Evolutionary conservation across 1,140 invertebrate species (phyloP).

Genomic region (Psilanteris sp.): DNA sequence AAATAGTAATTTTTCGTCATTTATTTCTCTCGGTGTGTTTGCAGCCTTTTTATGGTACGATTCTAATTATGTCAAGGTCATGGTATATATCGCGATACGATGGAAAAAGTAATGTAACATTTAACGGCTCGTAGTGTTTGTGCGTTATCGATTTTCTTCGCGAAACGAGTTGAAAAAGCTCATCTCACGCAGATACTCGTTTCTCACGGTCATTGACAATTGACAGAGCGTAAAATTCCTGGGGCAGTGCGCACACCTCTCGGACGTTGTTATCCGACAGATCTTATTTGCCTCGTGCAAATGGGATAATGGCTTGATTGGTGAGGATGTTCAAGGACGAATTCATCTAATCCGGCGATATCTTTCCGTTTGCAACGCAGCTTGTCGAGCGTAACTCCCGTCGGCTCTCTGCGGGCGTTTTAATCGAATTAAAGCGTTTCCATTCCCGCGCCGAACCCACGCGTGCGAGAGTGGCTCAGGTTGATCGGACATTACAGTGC

Average conservation of each 20-base stretch:
- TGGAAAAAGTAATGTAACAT: too few relatives aligned
- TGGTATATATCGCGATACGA: too few relatives aligned
- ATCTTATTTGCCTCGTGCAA: conserved; percentile 62
- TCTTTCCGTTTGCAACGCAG: conserved; percentile 22
- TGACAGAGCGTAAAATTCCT: conserved; percentile 57
- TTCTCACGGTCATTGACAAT: conserved; percentile 56
- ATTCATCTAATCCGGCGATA: conserved; percentile 43
- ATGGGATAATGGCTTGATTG: conserved; percentile 65
- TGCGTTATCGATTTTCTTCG: too few relatives aligned
- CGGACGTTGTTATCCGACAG: conserved; percentile 44
- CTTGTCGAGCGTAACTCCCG: conserved; percentile 56
- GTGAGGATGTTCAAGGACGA: conserved; percentile 64
- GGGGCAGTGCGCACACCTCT: conserved; percentile 12
- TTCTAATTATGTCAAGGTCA: too few relatives aligned
- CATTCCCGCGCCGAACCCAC: conserved; percentile 57
- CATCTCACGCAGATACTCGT: conserved; percentile 9
- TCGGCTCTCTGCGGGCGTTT: conserved; percentile 44
- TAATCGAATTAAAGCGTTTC: conserved; percentile 70
- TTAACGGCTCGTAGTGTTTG: too few relatives aligned
- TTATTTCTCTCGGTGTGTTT: too few relatives aligned
- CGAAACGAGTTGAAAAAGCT: background rate
- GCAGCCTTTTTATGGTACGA: too few relatives aligned
- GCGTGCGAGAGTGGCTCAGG: conserved; percentile 22
- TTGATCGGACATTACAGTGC: conserved; percentile 65
- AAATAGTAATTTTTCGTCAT: too few relatives aligned